Evolutionary conservation across 2,113 vertebrate species (phyloP).

Genomic region (Eclectus roratus): DNA sequence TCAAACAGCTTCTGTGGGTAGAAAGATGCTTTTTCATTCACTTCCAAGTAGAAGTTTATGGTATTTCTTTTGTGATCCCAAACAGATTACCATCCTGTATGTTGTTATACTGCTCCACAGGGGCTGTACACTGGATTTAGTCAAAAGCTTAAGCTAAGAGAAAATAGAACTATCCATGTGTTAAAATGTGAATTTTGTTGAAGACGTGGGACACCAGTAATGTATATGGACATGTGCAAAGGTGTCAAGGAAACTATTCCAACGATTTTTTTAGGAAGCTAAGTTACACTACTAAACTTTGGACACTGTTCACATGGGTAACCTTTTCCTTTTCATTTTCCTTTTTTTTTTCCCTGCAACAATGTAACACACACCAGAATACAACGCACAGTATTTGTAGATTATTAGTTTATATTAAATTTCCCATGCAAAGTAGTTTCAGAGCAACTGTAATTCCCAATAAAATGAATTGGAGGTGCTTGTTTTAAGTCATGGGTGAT

Average conservation of each 20-base stretch:
- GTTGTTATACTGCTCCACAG: neutral
- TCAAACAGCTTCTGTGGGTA: neutral
- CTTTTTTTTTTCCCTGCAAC: neutral
- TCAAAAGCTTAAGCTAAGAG: neutral
- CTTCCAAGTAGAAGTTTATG: neutral
- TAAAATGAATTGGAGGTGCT: neutral
- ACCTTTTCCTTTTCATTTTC: neutral
- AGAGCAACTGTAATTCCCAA: neutral
- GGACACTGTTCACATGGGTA: accelerated
- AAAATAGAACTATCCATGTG: neutral
- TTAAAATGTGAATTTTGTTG: neutral
- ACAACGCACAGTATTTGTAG: neutral
- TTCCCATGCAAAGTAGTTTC: neutral
- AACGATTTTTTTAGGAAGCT: neutral
- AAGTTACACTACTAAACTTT: neutral
- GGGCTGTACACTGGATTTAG: accelerated
- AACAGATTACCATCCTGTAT: neutral
- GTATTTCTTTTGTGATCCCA: neutral
- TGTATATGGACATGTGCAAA: accelerated
- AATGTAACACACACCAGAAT: neutral
- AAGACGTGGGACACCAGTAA: neutral
- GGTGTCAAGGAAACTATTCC: accelerated
- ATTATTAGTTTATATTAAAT: neutral
- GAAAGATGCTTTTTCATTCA: neutral
- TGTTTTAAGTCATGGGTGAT: neutral